phyloP scores from a whole-genome alignment of 2,113 vertebrate species.

The Monopterus albus region DNA sequence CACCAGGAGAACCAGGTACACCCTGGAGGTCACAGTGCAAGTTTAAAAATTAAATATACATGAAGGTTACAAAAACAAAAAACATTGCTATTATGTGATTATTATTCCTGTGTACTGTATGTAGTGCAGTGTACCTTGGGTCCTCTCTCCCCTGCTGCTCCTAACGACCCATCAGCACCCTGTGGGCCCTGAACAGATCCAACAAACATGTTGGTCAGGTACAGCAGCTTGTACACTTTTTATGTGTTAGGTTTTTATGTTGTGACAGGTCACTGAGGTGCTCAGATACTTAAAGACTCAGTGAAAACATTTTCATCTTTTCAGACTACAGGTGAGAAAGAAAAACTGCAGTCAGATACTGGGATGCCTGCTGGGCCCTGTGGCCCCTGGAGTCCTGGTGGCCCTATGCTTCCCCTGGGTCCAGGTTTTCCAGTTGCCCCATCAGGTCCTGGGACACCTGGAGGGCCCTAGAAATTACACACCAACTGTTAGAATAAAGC shows the following conservation, averaged over 20 bases:
- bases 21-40: constrained; percentile 61
- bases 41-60: not conserved
- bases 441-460: constrained; percentile 76
- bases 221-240: not conserved
- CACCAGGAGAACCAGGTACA: constrained; percentile 69
- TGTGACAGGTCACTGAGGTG: not conserved
- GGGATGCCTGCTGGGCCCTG: constrained; percentile 80
- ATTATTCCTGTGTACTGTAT: too few species aligned
- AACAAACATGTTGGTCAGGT: constrained; percentile 2
- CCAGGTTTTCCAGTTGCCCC: constrained; percentile 84
- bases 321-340: not conserved
- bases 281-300: not conserved
- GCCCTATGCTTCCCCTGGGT: constrained; percentile 78
- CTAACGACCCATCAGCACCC: constrained; percentile 78
- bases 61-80: not conserved
- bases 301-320: not conserved
- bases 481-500: not conserved
- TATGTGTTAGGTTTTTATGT: not conserved
- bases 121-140: constrained; percentile 79
- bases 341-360: constrained; percentile 75
- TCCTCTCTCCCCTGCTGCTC: constrained; percentile 82
- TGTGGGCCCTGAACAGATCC: constrained; percentile 77
- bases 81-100: not conserved
- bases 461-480: constrained; percentile 78
- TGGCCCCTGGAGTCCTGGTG: constrained; percentile 76